These are phyloP conservation scores for Sternarchorhynchus goeldii DNA, from an alignment of 2,797 vertebrate genomes.

Conservation along the genomic window DNA sequence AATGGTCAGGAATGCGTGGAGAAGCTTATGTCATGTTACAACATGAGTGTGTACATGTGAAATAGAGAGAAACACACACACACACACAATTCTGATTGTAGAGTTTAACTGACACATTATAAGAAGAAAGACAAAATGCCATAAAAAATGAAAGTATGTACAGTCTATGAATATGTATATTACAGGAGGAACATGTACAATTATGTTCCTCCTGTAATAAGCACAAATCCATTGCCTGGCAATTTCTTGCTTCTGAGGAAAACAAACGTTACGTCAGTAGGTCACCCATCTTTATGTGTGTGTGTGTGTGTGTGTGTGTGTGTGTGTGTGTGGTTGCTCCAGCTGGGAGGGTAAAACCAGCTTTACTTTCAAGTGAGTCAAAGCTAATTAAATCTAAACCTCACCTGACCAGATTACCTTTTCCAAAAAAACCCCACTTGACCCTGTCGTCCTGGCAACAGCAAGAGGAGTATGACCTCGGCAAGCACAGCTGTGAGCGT, in stretches of 20 bases:
- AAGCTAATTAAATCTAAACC: slow-evolving; percentile 42
- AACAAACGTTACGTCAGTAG: too few relatives aligned
- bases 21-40: slow-evolving; percentile 17
- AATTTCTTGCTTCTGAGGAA: too few relatives aligned
- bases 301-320: background rate
- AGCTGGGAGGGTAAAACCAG: background rate
- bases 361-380: slow-evolving; percentile 13
- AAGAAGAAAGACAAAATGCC: too few relatives aligned
- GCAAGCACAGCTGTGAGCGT: background rate
- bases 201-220: too few relatives aligned
- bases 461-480: background rate
- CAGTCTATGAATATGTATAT: too few relatives aligned
- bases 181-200: too few relatives aligned
- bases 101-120: too few relatives aligned
- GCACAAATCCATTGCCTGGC: too few relatives aligned
- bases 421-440: background rate
- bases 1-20: slow-evolving; percentile 9
- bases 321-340: background rate
- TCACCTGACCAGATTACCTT: slow-evolving; percentile 35
- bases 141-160: too few relatives aligned
- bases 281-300: background rate
- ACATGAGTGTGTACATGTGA: background rate
- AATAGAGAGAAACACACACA: background rate
- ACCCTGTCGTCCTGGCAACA: background rate
- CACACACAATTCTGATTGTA: background rate